phyloP scores from a whole-genome alignment of 2,113 vertebrate species.

The Lota lota region DNA sequence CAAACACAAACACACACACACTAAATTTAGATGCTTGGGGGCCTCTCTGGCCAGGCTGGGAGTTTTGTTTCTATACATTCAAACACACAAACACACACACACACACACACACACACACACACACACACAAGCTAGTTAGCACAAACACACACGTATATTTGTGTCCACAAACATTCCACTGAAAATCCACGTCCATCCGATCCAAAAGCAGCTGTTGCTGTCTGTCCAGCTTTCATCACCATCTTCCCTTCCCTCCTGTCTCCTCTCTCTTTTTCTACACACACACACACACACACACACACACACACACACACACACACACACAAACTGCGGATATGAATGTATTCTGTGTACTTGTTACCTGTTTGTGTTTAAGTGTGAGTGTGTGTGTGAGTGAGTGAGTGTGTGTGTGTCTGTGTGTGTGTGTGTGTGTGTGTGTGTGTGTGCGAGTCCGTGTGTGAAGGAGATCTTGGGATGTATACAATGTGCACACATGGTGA shows the following conservation, averaged over 20 bases:
- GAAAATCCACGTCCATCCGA: neutral
- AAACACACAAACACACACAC: no score
- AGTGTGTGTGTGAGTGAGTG: conserved; percentile 25
- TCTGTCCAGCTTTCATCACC: neutral
- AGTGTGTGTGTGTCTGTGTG: conserved; percentile 27
- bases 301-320: conserved; percentile 15
- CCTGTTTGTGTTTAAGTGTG: conserved; percentile 38
- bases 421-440: conserved; percentile 21
- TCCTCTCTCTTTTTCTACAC: neutral
- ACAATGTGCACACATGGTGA: conserved; percentile 5
- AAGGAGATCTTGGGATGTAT: neutral
- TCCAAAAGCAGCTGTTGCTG: neutral
- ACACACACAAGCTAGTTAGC: no score
- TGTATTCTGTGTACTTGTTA: no score
- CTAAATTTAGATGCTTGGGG: conserved; percentile 49
- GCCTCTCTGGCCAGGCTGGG: neutral
- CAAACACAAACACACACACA: neutral
- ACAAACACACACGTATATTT: neutral
- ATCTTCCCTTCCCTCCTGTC: neutral
- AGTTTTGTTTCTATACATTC: neutral
- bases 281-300: conserved; percentile 16
- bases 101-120: neutral
- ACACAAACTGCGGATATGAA: conserved; percentile 50
- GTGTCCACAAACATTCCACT: neutral
- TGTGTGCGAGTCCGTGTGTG: neutral